Evolutionary conservation across 2,113 vertebrate genomes (phyloP).

Genomic region (Hoplias malabaricus): DNA sequence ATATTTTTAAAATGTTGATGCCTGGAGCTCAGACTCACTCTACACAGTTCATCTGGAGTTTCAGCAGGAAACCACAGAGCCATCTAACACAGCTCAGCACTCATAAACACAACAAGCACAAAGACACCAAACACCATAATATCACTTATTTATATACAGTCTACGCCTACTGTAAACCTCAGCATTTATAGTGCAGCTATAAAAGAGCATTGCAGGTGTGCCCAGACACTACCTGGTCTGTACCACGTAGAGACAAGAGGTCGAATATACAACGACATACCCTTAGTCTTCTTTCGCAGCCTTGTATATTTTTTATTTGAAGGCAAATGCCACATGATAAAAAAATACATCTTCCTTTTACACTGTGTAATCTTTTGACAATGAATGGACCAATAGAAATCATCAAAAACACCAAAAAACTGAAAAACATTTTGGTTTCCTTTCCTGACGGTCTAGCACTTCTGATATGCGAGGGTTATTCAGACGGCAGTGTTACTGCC

Average conservation of each 20-base stretch:
- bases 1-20: slow-evolving; percentile 57
- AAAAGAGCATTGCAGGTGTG: not conserved
- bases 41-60: slow-evolving; percentile 49
- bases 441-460: too few relatives aligned
- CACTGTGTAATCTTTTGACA: too few relatives aligned
- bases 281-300: too few relatives aligned
- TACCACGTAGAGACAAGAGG: not conserved
- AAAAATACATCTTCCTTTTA: too few relatives aligned
- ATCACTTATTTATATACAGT: slow-evolving; percentile 32
- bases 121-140: slow-evolving; percentile 33
- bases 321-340: too few relatives aligned
- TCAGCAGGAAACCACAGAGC: slow-evolving; percentile 39
- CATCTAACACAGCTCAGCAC: slow-evolving; percentile 32
- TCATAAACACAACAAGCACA: slow-evolving; percentile 6
- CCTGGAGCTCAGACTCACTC: slow-evolving; percentile 50
- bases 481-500: too few relatives aligned
- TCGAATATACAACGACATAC: not conserved
- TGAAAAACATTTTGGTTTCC: too few relatives aligned
- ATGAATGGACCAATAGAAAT: too few relatives aligned
- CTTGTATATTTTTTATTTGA: too few relatives aligned
- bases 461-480: too few relatives aligned
- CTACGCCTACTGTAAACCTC: slow-evolving; percentile 13
- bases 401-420: too few relatives aligned
- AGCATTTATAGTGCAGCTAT: not conserved
- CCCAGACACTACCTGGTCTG: not conserved